Evolutionary conservation across 2,113 vertebrate species (phyloP).

Genomic region (Leucopternis melanops): DNA sequence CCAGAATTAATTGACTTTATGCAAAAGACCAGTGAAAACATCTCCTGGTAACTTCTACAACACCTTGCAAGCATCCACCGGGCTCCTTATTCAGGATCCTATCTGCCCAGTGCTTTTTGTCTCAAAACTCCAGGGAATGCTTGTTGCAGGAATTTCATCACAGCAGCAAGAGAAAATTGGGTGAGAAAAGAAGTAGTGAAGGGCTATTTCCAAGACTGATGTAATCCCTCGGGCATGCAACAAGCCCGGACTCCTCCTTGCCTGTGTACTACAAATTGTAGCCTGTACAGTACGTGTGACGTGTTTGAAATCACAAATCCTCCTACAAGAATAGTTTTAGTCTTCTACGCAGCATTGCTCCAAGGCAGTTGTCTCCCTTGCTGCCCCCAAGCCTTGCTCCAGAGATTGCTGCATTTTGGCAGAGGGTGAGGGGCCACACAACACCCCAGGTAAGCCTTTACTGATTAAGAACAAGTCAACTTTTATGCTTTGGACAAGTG

Average conservation of each 20-base stretch:
- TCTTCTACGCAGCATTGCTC: background rate
- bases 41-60: background rate
- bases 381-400: background rate
- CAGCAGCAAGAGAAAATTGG: background rate
- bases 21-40: background rate
- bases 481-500: background rate
- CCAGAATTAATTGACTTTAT: background rate
- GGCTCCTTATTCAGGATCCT: background rate
- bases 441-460: background rate
- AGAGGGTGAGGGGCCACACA: background rate
- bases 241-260: background rate
- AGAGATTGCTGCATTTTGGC: background rate
- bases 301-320: background rate
- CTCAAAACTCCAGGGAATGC: background rate
- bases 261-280: background rate
- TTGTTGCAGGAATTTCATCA: background rate
- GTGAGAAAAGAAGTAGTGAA: background rate
- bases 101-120: background rate
- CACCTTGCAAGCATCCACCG: accelerated
- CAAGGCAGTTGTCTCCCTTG: background rate
- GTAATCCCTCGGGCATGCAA: background rate
- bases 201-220: background rate
- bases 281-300: background rate
- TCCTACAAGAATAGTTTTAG: background rate
- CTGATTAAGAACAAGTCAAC: background rate